Evolutionary conservation across 2,113 vertebrate species (phyloP).

Genomic region (Accipiter virgatus): DNA sequence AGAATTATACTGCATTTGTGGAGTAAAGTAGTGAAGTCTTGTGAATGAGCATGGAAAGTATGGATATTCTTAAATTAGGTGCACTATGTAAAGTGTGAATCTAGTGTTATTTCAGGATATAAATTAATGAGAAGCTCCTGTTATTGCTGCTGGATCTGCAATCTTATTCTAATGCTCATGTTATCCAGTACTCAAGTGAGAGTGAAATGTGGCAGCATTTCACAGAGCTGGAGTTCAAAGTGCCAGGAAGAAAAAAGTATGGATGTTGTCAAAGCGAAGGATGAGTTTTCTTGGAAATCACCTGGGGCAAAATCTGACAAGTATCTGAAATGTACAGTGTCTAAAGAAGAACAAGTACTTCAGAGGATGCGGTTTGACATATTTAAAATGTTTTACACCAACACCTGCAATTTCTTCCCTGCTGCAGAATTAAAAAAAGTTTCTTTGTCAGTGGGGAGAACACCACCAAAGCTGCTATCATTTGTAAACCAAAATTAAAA

Average conservation of each 20-base stretch:
- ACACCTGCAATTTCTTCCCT: background rate
- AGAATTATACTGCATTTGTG: background rate
- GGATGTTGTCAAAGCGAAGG: background rate
- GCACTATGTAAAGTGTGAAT: background rate
- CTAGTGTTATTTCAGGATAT: background rate
- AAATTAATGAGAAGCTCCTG: background rate
- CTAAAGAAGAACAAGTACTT: background rate
- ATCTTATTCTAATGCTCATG: background rate
- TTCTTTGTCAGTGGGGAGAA: background rate
- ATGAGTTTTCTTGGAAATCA: background rate
- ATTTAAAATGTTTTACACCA: background rate
- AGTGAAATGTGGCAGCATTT: background rate
- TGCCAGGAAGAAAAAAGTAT: background rate
- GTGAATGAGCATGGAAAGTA: background rate
- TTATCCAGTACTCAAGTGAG: background rate
- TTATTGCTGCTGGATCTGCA: background rate
- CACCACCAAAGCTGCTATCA: background rate
- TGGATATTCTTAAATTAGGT: background rate
- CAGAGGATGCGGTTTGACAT: background rate
- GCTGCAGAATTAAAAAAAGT: background rate
- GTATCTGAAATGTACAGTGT: background rate
- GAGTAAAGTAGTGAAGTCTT: background rate
- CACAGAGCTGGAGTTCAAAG: background rate
- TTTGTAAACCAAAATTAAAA: background rate
- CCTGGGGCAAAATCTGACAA: background rate